phyloP scores from a whole-genome alignment of 1,140 invertebrate species.

The Drosophila azteca region DNA sequence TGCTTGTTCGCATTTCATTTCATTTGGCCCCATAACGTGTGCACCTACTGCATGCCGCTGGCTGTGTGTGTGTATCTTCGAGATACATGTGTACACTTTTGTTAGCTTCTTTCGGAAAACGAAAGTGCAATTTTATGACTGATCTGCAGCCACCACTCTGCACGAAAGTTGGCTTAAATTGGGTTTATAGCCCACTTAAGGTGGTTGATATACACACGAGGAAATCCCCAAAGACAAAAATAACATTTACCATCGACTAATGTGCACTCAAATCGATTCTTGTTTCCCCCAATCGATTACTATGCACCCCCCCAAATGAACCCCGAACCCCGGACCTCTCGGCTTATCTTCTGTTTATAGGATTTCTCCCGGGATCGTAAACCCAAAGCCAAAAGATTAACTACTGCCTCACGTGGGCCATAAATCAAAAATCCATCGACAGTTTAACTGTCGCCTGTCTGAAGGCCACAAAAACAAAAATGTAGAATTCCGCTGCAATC shows the following conservation, averaged over 20 bases:
- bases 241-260: no score
- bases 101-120: constrained; percentile 44
- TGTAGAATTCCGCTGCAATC: constrained; percentile 3
- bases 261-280: no score
- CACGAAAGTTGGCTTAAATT: background rate
- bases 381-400: constrained; percentile 33
- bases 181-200: no score
- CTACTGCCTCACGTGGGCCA: constrained; percentile 19
- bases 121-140: constrained; percentile 58
- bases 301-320: no score
- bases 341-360: constrained; percentile 5
- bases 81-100: constrained; percentile 20
- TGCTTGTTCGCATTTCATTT: constrained; percentile 65
- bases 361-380: constrained; percentile 28
- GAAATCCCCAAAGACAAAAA: no score
- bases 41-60: background rate
- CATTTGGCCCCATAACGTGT: constrained; percentile 63
- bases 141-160: constrained; percentile 1
- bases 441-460: constrained; percentile 4
- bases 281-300: no score
- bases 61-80: constrained; percentile 27
- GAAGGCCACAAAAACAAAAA: constrained; percentile 18
- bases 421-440: constrained; percentile 27
- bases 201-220: no score
- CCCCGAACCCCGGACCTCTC: no score